phyloP scores from a whole-genome alignment of 2,797 vertebrate genomes.

The Pangasius sanitwongsei region DNA sequence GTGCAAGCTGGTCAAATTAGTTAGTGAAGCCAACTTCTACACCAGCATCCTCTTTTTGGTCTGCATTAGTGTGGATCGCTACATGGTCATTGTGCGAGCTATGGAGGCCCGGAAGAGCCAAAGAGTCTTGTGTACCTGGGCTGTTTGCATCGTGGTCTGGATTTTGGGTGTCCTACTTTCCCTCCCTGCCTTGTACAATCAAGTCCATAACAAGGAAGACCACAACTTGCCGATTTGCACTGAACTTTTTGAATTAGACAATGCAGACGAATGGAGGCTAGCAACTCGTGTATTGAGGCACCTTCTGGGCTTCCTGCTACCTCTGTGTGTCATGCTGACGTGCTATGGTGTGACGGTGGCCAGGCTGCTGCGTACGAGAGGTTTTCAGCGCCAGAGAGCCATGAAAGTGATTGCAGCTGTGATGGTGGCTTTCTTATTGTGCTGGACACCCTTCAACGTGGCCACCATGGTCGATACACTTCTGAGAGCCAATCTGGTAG shows the following conservation, averaged over 20 bases:
- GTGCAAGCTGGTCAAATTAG: conserved; percentile 72
- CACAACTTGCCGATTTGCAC: conserved; percentile 38
- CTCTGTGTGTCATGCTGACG: conserved; percentile 69
- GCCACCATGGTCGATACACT: conserved; percentile 67
- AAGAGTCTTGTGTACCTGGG: conserved; percentile 58
- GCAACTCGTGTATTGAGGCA: conserved; percentile 64
- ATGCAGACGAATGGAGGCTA: conserved; percentile 57
- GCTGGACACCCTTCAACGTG: conserved; percentile 75
- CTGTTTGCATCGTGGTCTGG: conserved; percentile 69
- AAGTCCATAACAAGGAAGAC: accelerated
- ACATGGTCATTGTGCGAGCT: conserved; percentile 73
- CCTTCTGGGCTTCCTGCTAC: conserved; percentile 74
- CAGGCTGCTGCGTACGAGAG: conserved; percentile 67
- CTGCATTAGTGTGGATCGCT: conserved; percentile 80
- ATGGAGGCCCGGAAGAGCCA: conserved; percentile 48
- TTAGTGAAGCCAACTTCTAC: conserved; percentile 76
- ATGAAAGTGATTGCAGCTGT: conserved; percentile 78
- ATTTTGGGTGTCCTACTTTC: conserved; percentile 62
- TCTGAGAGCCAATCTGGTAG: conserved; percentile 56
- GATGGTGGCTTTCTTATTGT: conserved; percentile 74
- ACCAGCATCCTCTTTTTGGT: conserved; percentile 80
- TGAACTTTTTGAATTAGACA: conserved; percentile 57
- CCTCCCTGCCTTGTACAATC: conserved; percentile 68
- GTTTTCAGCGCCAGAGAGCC: conserved; percentile 77
- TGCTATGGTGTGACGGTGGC: conserved; percentile 73